Evolutionary conservation across 2,797 vertebrate species (phyloP).

Genomic region (Coendou prehensilis): DNA sequence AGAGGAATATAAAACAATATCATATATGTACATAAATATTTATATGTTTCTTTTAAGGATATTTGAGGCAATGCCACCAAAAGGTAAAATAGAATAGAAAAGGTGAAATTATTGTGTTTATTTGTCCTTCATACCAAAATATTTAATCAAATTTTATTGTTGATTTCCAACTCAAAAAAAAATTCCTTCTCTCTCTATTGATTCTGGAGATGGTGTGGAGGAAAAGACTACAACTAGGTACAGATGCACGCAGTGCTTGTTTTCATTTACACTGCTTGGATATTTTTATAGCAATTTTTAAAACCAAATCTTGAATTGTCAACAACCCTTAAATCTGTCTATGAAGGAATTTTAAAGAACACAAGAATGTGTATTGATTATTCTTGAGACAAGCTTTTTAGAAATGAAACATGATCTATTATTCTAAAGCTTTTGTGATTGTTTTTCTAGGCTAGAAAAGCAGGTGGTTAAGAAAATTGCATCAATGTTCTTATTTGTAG

Average conservation of each 20-base stretch:
- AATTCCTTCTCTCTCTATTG: not conserved
- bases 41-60: not conserved
- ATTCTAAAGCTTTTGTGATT: slow-evolving; percentile 54
- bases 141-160: not conserved
- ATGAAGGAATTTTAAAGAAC: slow-evolving; percentile 2
- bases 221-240: not conserved
- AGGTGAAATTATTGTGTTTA: not conserved
- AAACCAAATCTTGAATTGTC: slow-evolving; percentile 54
- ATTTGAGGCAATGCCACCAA: slow-evolving; percentile 28
- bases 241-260: not conserved
- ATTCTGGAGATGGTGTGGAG: not conserved
- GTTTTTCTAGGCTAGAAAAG: slow-evolving; percentile 64
- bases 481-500: not conserved
- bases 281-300: slow-evolving; percentile 61
- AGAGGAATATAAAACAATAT: not conserved
- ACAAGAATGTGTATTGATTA: slow-evolving; percentile 26
- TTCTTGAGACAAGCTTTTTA: slow-evolving; percentile 39
- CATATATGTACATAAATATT: not conserved
- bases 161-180: slow-evolving; percentile 57
- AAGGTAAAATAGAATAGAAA: slow-evolving; percentile 13
- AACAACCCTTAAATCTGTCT: slow-evolving; percentile 41
- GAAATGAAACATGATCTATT: slow-evolving; percentile 48
- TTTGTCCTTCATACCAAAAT: not conserved
- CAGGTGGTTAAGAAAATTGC: slow-evolving; percentile 53
- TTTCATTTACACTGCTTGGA: slow-evolving; percentile 34